Conservation (phyloP, 2,113 vertebrate species). For the Neolamprologus variostigma region DNA sequence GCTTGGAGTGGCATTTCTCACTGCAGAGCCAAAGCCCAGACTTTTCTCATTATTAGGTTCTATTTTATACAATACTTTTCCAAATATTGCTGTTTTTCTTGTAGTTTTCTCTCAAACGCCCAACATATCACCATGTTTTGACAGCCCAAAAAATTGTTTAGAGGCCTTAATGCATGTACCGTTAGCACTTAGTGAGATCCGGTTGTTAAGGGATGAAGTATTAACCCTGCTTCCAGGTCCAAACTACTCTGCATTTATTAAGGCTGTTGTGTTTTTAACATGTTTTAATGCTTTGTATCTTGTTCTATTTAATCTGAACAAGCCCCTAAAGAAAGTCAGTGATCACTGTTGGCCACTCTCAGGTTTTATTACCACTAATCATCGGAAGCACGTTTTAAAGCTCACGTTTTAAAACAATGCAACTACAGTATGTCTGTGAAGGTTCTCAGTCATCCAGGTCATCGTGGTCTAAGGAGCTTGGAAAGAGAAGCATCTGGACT, state of each 20-base stretch:
- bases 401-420: too few species aligned
- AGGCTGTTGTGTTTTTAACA: not conserved
- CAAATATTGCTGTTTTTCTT: not conserved
- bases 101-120: not conserved
- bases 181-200: not conserved
- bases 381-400: too few species aligned
- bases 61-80: not conserved
- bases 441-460: too few species aligned
- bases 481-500: too few species aligned
- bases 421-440: too few species aligned
- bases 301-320: too few species aligned
- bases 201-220: not conserved
- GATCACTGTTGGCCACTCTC: too few species aligned
- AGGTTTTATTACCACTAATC: too few species aligned
- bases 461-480: too few species aligned
- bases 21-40: not conserved
- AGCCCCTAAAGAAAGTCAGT: too few species aligned
- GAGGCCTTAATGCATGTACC: not conserved
- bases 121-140: not conserved
- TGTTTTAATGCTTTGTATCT: not conserved
- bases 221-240: not conserved
- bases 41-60: not conserved
- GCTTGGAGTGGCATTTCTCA: not conserved
- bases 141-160: not conserved
- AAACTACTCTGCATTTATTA: not conserved